These are phyloP conservation scores for Phylloscopus whistleri DNA, from an alignment of 2,113 vertebrate genomes.

Conservation along the genomic window DNA sequence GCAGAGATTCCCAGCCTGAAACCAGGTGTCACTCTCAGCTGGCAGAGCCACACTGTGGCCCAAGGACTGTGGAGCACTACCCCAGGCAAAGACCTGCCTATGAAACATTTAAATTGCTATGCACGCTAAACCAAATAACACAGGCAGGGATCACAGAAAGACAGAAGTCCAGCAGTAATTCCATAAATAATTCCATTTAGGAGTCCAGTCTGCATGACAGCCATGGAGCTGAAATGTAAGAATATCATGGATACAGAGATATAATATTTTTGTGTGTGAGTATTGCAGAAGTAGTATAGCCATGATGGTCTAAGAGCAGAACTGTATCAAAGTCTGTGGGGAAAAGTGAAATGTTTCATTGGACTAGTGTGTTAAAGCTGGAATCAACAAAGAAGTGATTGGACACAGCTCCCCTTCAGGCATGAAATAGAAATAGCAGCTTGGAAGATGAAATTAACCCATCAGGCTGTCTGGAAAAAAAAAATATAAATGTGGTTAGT, in stretches of 20 bases:
- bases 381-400: not conserved
- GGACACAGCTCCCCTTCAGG: not conserved
- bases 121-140: accelerated
- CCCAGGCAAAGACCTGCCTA: not conserved
- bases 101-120: not conserved
- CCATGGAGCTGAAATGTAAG: not conserved
- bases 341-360: not conserved
- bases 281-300: not conserved
- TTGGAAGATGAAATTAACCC: not conserved
- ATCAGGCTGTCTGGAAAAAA: not conserved
- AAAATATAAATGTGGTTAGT: not conserved
- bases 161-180: not conserved
- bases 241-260: not conserved
- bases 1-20: not conserved
- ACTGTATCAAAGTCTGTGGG: not conserved
- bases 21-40: not conserved
- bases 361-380: not conserved
- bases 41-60: not conserved
- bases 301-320: not conserved
- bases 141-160: not conserved
- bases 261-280: not conserved
- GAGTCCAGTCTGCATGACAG: not conserved
- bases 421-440: not conserved
- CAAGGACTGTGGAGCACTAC: not conserved
- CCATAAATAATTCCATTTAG: not conserved